A percentile compares a stretch with the other conserved stretches of the same genome.
Evolutionary conservation across 1,140 invertebrate species (phyloP).

Genomic region (Periplaneta americana): DNA sequence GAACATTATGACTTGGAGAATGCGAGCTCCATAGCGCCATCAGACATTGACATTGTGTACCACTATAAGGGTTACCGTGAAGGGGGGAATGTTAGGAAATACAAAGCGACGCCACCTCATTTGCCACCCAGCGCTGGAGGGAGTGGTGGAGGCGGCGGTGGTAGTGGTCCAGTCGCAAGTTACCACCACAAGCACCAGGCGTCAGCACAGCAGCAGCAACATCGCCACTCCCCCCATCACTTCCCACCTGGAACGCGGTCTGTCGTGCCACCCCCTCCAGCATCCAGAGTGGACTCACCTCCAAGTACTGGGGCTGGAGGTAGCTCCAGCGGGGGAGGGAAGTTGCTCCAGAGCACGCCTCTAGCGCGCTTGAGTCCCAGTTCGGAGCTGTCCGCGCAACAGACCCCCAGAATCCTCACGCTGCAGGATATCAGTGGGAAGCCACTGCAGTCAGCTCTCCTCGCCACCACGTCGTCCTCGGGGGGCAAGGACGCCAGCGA

Average conservation of each 20-base stretch:
- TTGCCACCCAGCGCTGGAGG: slow-evolving; percentile 35
- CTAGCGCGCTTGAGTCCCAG: slow-evolving; percentile 84
- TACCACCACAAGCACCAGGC: slow-evolving; percentile 70
- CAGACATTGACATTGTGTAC: slow-evolving; percentile 94
- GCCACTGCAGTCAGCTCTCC: slow-evolving; percentile 77
- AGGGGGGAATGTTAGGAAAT: slow-evolving; percentile 69
- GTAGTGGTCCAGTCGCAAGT: slow-evolving; percentile 45
- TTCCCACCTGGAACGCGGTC: slow-evolving; percentile 50
- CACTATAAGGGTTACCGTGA: slow-evolving; percentile 92
- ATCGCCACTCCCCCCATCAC: slow-evolving; percentile 65
- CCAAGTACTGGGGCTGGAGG: slow-evolving; percentile 28
- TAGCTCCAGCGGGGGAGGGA: slow-evolving; percentile 44
- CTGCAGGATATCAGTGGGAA: slow-evolving; percentile 91
- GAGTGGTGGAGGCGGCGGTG: neutral
- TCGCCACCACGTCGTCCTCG: slow-evolving; percentile 82
- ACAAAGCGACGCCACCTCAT: slow-evolving; percentile 74
- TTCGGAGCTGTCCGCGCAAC: slow-evolving; percentile 84
- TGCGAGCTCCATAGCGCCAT: slow-evolving; percentile 93
- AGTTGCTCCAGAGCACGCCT: slow-evolving; percentile 70
- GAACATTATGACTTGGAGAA: slow-evolving; percentile 97
- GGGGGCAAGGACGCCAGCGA: slow-evolving; percentile 82
- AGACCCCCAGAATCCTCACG: slow-evolving; percentile 78
- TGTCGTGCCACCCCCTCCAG: slow-evolving; percentile 58
- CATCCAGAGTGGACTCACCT: slow-evolving; percentile 33
- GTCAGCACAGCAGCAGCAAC: slow-evolving; percentile 50